phyloP scores from a whole-genome alignment of 2,113 vertebrate species.

The Terrapene triunguis region DNA sequence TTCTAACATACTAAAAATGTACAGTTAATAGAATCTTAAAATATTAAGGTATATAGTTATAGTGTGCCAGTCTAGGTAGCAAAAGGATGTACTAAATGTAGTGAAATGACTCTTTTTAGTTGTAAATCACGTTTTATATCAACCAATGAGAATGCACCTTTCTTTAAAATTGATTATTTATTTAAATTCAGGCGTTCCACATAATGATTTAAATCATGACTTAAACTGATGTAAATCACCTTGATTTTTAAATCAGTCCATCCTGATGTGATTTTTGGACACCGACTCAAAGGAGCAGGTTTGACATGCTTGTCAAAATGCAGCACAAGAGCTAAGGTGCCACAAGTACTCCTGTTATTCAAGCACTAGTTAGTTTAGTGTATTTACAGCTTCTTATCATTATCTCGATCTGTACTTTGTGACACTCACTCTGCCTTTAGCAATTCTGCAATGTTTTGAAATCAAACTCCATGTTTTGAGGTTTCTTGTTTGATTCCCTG shows the following conservation, averaged over 20 bases:
- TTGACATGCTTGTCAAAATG: constrained; percentile 10
- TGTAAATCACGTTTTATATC: not conserved
- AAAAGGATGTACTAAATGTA: not conserved
- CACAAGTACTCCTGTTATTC: too few relatives aligned
- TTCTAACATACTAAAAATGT: not conserved
- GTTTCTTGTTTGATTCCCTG: not conserved
- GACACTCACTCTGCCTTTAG: constrained; percentile 5
- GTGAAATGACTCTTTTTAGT: not conserved
- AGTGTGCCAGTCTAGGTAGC: not conserved
- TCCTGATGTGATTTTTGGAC: not conserved
- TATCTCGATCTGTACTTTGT: constrained; percentile 38
- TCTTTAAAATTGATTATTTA: not conserved
- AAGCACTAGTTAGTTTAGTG: not conserved
- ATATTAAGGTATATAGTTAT: not conserved
- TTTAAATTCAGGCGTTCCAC: not conserved
- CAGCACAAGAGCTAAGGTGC: constrained; percentile 20
- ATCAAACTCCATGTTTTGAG: constrained; percentile 10
- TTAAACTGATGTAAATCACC: not conserved
- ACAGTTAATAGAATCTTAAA: not conserved
- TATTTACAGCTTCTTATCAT: not conserved
- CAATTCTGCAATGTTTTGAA: constrained; percentile 54
- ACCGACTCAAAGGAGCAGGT: constrained; percentile 42
- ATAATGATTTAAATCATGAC: not conserved
- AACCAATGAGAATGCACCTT: not conserved
- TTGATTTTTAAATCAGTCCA: not conserved